Percentiles rank a stretch among this genome's conserved stretches.
phyloP scores from a whole-genome alignment of 2,113 vertebrate species.

The Australoheros scitulus region DNA sequence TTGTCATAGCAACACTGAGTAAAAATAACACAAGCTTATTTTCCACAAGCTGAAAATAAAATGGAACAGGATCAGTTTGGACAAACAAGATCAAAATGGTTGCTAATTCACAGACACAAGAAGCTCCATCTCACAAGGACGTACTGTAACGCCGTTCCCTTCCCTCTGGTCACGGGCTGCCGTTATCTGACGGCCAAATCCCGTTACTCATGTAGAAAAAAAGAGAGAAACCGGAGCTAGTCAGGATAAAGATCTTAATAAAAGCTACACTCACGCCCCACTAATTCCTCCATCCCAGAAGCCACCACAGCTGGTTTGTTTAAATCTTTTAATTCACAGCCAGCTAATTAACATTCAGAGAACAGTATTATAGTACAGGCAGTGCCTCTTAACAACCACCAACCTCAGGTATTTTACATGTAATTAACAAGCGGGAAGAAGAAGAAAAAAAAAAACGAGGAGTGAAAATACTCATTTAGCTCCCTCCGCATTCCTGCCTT shows the following conservation, averaged over 20 bases:
- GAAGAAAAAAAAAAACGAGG: conserved; percentile 37
- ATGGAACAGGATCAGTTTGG: conserved; percentile 79
- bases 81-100: conserved; percentile 80
- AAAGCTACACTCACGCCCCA: conserved; percentile 78
- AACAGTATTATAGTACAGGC: conserved; percentile 67
- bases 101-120: conserved; percentile 70
- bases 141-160: background rate
- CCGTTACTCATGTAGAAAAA: conserved; percentile 36
- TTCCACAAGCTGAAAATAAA: conserved; percentile 80
- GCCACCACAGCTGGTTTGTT: conserved; percentile 81
- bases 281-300: conserved; percentile 81
- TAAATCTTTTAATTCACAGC: conserved; percentile 80
- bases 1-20: conserved; percentile 84
- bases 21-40: conserved; percentile 84
- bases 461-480: conserved; percentile 60
- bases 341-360: conserved; percentile 81
- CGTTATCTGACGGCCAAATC: conserved; percentile 54
- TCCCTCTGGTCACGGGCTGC: conserved; percentile 37
- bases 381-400: conserved; percentile 64
- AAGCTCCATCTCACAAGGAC: conserved; percentile 3
- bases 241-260: conserved; percentile 82
- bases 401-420: conserved; percentile 77
- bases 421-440: conserved; percentile 68
- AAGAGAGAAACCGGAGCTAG: conserved; percentile 72
- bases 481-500: conserved; percentile 43